These are phyloP conservation scores for Silurus aristotelis DNA, from an alignment of 2,797 vertebrate species.

Conservation along the genomic window DNA sequence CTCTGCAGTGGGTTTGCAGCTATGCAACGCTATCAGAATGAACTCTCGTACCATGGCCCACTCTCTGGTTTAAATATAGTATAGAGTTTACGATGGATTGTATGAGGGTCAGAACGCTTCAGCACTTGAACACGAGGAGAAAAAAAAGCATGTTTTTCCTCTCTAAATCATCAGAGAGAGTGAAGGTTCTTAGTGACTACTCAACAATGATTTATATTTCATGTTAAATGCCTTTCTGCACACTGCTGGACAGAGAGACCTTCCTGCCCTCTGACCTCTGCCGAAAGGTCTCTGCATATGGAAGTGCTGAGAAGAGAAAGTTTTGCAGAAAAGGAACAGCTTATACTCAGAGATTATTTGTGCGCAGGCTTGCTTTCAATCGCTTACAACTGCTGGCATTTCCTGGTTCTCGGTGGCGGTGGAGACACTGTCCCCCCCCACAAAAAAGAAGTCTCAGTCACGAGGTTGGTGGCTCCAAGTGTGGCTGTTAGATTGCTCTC, in stretches of 20 bases:
- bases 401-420: constrained; percentile 58
- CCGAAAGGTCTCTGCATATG: constrained; percentile 18
- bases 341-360: constrained; percentile 46
- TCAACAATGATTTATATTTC: constrained; percentile 14
- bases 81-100: neutral
- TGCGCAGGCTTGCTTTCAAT: constrained; percentile 68
- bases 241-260: constrained; percentile 18
- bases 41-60: constrained; percentile 9
- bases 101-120: neutral
- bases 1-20: neutral
- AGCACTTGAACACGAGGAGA: neutral
- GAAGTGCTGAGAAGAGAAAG: constrained; percentile 21
- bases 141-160: constrained; percentile 8
- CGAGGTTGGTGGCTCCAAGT: constrained; percentile 3
- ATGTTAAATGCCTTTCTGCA: constrained; percentile 26
- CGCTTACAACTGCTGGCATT: constrained; percentile 60
- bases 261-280: constrained; percentile 23
- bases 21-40: neutral
- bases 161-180: neutral
- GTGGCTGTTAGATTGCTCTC: constrained; percentile 12
- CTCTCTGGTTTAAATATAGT: constrained; percentile 23
- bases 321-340: constrained; percentile 48
- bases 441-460: neutral
- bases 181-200: neutral
- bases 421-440: constrained; percentile 20